Conservation (phyloP, 1,140 invertebrate species). For the Conopomorpha cramerella region DNA sequence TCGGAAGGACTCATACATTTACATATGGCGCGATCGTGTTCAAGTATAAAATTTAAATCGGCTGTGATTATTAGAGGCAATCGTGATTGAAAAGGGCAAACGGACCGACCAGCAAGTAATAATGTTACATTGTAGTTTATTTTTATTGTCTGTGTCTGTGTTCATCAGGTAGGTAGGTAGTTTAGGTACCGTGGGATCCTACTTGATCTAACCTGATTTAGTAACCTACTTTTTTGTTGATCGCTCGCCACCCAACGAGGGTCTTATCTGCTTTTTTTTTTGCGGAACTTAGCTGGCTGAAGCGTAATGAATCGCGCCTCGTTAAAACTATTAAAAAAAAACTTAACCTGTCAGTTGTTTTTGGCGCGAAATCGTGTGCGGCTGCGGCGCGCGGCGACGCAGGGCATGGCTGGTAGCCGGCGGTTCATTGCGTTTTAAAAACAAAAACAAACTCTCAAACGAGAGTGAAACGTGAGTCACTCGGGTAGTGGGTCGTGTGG, state of each 20-base stretch:
- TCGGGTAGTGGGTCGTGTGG: conserved; percentile 13
- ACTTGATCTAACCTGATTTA: no score
- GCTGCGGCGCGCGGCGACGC: no score
- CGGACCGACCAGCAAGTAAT: conserved; percentile 20
- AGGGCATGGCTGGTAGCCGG: no score
- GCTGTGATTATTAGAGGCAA: conserved; percentile 48
- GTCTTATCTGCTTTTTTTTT: not conserved
- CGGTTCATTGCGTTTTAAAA: not conserved
- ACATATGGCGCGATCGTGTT: conserved; percentile 34
- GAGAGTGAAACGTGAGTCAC: no score
- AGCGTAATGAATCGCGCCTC: not conserved
- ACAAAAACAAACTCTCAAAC: not conserved
- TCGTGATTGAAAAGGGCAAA: conserved; percentile 51
- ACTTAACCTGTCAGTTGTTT: not conserved
- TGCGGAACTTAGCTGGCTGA: not conserved
- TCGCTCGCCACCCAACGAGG: not conserved
- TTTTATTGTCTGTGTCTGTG: no score
- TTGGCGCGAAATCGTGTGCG: no score
- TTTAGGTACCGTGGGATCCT: no score
- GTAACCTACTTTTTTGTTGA: not conserved
- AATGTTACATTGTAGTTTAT: conserved; percentile 7
- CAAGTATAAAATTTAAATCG: conserved; percentile 37
- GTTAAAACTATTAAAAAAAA: not conserved
- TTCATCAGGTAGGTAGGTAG: no score
- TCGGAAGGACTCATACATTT: conserved; percentile 48